A percentile compares a stretch with the other conserved stretches of the same genome.
Evolutionary conservation across 2,888 invertebrate species (phyloP).

Genomic region (Xestobium rufovillosum): DNA sequence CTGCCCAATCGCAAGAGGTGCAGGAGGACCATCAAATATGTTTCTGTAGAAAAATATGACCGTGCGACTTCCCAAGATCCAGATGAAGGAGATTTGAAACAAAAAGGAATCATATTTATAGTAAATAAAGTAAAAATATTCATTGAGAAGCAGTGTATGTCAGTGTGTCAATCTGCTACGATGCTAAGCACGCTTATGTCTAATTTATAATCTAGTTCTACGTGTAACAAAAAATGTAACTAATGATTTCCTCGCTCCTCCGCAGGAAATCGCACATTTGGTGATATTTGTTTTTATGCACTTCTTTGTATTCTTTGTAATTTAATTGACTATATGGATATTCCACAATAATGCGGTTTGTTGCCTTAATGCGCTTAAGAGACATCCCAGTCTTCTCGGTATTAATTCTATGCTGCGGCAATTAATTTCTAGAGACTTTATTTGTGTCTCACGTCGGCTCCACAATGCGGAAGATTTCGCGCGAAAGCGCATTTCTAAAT

Average conservation of each 20-base stretch:
- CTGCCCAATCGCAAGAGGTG: too few species aligned
- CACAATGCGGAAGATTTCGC: neutral
- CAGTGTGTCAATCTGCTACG: constrained; percentile 28
- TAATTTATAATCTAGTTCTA: constrained; percentile 30
- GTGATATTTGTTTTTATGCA: constrained; percentile 27
- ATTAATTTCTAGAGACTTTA: constrained; percentile 1
- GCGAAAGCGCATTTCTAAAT: neutral
- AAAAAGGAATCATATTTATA: too few species aligned
- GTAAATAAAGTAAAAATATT: constrained; percentile 26
- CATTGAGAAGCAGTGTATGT: constrained; percentile 26
- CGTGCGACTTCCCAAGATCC: too few species aligned
- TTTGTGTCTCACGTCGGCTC: neutral
- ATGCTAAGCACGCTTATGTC: constrained; percentile 28
- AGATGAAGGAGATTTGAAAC: too few species aligned
- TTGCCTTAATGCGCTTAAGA: constrained; percentile 21
- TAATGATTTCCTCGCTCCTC: constrained; percentile 36
- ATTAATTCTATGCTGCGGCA: constrained; percentile 15
- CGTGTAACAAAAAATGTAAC: constrained; percentile 30
- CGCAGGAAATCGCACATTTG: constrained; percentile 33
- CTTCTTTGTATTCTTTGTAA: constrained; percentile 18
- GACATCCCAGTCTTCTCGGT: constrained; percentile 19
- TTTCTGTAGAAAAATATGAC: too few species aligned
- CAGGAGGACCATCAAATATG: too few species aligned
- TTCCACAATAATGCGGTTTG: constrained; percentile 17
- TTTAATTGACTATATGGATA: constrained; percentile 22